Conservation (phyloP, 1,140 invertebrate genomes). For the Drosophila ambigua region DNA sequence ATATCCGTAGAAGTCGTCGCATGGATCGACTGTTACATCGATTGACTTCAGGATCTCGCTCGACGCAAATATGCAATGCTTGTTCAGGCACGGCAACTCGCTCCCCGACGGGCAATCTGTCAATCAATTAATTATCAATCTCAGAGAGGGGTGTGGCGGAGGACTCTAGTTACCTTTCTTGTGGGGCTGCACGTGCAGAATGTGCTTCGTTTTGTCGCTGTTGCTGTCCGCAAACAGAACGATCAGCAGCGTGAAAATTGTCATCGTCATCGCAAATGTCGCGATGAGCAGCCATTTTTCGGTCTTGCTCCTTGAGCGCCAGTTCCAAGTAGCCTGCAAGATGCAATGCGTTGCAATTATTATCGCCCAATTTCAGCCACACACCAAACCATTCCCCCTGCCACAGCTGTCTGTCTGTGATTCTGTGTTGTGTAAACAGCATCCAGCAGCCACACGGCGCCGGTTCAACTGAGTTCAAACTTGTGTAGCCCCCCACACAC, state of each 20-base stretch:
- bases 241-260: conserved; percentile 82
- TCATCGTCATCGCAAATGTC: conserved; percentile 73
- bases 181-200: conserved; percentile 74
- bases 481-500: conserved; percentile 6
- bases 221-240: conserved; percentile 70
- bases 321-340: conserved; percentile 80
- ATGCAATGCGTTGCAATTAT: not conserved
- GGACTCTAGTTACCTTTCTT: conserved; percentile 49
- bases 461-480: conserved; percentile 48
- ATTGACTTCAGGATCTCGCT: conserved; percentile 93
- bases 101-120: conserved; percentile 51
- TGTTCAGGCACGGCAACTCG: conserved; percentile 88
- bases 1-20: conserved; percentile 97
- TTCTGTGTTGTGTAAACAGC: conserved; percentile 29
- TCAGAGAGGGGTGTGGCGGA: too few relatives aligned
- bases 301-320: conserved; percentile 85
- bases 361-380: conserved; percentile 11
- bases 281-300: conserved; percentile 85
- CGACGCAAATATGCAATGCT: conserved; percentile 93
- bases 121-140: not conserved
- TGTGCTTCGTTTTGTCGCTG: conserved; percentile 65
- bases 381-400: too few relatives aligned
- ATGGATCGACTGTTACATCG: conserved; percentile 92
- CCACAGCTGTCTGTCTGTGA: not conserved
- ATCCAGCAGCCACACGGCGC: conserved; percentile 4